Evolutionary conservation across 2,888 invertebrate species (phyloP).

Genomic region (Ectobius pallidus): DNA sequence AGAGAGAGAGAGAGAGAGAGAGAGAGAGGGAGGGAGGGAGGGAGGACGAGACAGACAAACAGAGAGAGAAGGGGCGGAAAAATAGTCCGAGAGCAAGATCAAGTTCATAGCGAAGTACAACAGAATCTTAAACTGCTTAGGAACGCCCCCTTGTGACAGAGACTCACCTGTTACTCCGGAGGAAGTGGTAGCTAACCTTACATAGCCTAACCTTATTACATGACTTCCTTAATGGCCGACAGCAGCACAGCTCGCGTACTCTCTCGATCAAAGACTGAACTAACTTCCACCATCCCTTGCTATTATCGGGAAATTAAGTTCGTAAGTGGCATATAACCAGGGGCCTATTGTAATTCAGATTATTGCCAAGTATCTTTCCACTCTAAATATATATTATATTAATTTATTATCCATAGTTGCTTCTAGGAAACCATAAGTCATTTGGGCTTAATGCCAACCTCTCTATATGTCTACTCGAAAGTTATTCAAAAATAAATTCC

Average conservation of each 20-base stretch:
- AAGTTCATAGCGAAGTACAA: too few relatives aligned
- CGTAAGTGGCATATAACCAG: constrained; percentile 2
- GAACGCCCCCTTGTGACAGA: too few relatives aligned
- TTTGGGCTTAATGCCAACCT: too few relatives aligned
- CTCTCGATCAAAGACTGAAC: constrained; percentile 35
- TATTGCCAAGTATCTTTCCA: too few relatives aligned
- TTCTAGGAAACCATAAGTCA: too few relatives aligned
- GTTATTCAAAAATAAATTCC: too few relatives aligned
- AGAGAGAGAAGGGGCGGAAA: background rate
- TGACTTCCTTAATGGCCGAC: constrained; percentile 38
- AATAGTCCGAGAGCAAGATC: too few relatives aligned
- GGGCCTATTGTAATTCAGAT: too few relatives aligned
- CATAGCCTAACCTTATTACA: constrained; percentile 36
- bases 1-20: background rate
- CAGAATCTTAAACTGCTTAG: too few relatives aligned
- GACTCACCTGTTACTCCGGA: constrained; percentile 22
- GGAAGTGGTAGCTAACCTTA: constrained; percentile 21
- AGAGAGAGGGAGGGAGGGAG: background rate
- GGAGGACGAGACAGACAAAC: background rate
- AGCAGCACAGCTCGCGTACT: background rate
- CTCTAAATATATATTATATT: too few relatives aligned
- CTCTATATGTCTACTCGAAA: too few relatives aligned
- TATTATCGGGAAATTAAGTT: background rate
- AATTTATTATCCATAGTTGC: too few relatives aligned
- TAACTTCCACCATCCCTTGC: constrained; percentile 4